Evolutionary conservation across 2,797 vertebrate genomes (phyloP).

Genomic region (Cyclura pinguis): DNA sequence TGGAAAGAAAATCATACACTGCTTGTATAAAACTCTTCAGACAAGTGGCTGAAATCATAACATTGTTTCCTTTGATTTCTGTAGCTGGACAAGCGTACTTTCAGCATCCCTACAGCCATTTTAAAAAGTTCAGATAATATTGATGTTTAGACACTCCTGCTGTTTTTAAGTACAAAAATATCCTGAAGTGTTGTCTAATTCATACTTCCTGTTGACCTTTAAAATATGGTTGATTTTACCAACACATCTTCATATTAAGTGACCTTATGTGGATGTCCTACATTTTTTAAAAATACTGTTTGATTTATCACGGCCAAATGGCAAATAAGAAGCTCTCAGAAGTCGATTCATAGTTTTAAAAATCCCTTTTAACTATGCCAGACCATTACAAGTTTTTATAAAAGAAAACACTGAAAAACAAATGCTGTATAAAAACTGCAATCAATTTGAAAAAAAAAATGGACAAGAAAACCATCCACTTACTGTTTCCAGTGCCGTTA

Average conservation of each 20-base stretch:
- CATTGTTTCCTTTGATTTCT: constrained; percentile 14
- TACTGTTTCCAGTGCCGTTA: constrained; percentile 90
- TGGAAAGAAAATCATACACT: background rate
- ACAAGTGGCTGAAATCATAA: background rate
- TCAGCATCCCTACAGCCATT: constrained; percentile 8
- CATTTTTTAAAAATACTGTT: constrained; percentile 45
- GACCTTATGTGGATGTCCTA: constrained; percentile 39
- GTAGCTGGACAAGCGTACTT: background rate
- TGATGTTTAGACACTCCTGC: background rate
- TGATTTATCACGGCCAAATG: constrained; percentile 44
- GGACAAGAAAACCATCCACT: constrained; percentile 65
- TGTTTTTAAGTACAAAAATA: constrained; percentile 26
- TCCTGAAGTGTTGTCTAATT: background rate
- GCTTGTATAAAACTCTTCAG: background rate
- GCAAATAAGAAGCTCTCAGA: constrained; percentile 19
- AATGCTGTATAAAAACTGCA: constrained; percentile 39
- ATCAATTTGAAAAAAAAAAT: constrained; percentile 58
- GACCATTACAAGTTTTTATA: constrained; percentile 33
- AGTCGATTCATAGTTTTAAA: constrained; percentile 47
- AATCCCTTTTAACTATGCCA: constrained; percentile 32
- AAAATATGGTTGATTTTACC: constrained; percentile 27
- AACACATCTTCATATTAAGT: constrained; percentile 33
- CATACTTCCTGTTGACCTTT: constrained; percentile 15
- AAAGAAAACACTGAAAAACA: constrained; percentile 35
- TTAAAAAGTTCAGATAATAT: constrained; percentile 23